Percentiles rank a stretch among this genome's conserved stretches.
These are phyloP conservation scores for Palythoa grandis DNA, from an alignment of 92 coral and sea anemone genomes.

Conservation along the genomic window DNA sequence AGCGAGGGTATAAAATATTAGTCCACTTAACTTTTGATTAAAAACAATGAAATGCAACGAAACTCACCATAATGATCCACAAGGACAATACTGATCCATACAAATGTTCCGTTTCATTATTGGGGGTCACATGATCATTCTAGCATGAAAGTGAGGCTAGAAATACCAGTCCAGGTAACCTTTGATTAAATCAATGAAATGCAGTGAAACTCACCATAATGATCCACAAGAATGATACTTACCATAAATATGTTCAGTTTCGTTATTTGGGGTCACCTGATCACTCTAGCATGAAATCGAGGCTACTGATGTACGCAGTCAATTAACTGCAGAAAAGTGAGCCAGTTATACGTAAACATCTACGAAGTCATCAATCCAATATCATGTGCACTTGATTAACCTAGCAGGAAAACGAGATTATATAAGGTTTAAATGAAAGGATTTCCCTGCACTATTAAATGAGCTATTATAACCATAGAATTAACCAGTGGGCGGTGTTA, in stretches of 20 bases:
- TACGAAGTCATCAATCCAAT: no score
- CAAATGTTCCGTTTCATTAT: neutral
- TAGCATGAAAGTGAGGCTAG: conserved; percentile 30
- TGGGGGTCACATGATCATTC: conserved; percentile 23
- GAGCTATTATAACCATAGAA: neutral
- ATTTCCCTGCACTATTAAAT: neutral
- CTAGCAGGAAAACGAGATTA: no score
- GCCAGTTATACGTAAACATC: no score
- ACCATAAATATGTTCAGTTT: neutral
- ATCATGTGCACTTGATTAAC: no score
- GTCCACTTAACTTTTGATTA: neutral
- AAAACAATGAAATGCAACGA: neutral
- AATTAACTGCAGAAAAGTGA: no score
- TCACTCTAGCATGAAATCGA: conserved; percentile 32
- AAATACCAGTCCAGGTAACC: conserved; percentile 32
- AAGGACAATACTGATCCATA: conserved; percentile 12
- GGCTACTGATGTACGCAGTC: conserved; percentile 10
- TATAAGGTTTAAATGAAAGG: neutral
- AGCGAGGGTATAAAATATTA: conserved; percentile 42
- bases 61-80: conserved; percentile 27
- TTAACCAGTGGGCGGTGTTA: conserved; percentile 16
- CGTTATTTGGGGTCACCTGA: conserved; percentile 26
- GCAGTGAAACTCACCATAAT: conserved; percentile 34
- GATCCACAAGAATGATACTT: conserved; percentile 1
- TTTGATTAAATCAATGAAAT: conserved; percentile 23